Evolutionary conservation across 2,797 vertebrate species (phyloP).

Genomic region (Sebastes jordani): DNA sequence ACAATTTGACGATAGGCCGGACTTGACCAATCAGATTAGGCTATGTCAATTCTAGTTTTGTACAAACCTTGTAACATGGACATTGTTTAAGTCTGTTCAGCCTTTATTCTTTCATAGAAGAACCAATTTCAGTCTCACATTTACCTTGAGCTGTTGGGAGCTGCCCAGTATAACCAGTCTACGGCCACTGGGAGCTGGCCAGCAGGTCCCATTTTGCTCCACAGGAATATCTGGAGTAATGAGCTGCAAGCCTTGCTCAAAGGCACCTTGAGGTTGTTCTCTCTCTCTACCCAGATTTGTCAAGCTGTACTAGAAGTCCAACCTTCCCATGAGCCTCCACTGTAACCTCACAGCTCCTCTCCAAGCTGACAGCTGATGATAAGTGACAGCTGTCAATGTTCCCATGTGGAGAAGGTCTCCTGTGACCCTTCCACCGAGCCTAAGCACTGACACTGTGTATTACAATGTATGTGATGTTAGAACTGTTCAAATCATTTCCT

Average conservation of each 20-base stretch:
- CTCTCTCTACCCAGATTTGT: neutral
- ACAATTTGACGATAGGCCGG: too few relatives aligned
- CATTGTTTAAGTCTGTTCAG: neutral
- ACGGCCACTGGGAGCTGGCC: neutral
- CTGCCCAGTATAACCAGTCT: neutral
- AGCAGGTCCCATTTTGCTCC: neutral
- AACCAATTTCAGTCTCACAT: neutral
- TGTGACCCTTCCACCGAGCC: neutral
- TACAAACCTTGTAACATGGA: neutral
- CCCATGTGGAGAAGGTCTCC: neutral
- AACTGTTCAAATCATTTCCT: neutral
- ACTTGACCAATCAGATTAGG: too few relatives aligned
- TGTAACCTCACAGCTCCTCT: neutral
- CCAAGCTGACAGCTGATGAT: neutral
- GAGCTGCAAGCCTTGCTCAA: neutral
- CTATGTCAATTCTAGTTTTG: neutral
- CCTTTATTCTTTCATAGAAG: neutral
- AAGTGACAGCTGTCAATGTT: slow-evolving; percentile 20
- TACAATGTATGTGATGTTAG: neutral
- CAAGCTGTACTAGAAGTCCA: neutral
- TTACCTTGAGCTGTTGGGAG: neutral
- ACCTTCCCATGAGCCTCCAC: neutral
- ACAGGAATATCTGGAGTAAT: neutral
- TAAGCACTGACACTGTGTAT: neutral
- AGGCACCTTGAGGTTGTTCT: neutral